Evolutionary conservation across 35 echinoderm and acorn worm species (phyloP), one percentile per base, ranked within the genome.

Genomic region (Chiridota heheva): DNA sequence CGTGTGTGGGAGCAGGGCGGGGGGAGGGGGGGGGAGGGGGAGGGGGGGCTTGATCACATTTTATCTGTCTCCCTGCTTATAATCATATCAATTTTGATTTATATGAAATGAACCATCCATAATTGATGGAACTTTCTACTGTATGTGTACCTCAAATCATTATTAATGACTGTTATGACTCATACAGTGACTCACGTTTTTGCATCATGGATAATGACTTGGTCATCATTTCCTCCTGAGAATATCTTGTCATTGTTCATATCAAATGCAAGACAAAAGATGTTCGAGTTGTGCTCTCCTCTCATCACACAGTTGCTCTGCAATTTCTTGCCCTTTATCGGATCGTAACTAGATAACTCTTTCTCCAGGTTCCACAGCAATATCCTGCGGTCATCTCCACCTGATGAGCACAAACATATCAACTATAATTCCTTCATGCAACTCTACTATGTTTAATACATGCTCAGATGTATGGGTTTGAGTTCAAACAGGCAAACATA

Each of bases 221-320:
- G 88, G n/a, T 91, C 95, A 88, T 98, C 95, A 92, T 98, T 98
- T 44, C 95, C 95, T 16, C 84, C 88, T 18, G 89, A 92, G 79
- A 81, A 98, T 59, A 92, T 67, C n/a, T 88, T 87, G 43, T 46
- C 88, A 44, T 91, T 98, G 18, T 85, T 58, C 85, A 44, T 69
- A 44, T 91, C 89, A 73, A 98, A 81, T 13, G 89, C 95, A 40
- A 98, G 39, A 28, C 82, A 98, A 73, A 98, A 98, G 12, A 98
- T 92, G 76, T 98, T 98, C 15, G 95, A 98, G 36, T 98, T 85
- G 22, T 98, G 95, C 49, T 98, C 95, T 29, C 95, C 95, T 34
- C 85, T 88, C 87, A 98, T 84, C 10, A 36, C 49, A 7, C 47
- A 51, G 38, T 56, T 58, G 10, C 62, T 69, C 6, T 67, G 57